Percentiles rank a stretch among this genome's conserved stretches.
phyloP scores from a whole-genome alignment of 2,797 vertebrate genomes.

The Schizopygopsis malacanthus region DNA sequence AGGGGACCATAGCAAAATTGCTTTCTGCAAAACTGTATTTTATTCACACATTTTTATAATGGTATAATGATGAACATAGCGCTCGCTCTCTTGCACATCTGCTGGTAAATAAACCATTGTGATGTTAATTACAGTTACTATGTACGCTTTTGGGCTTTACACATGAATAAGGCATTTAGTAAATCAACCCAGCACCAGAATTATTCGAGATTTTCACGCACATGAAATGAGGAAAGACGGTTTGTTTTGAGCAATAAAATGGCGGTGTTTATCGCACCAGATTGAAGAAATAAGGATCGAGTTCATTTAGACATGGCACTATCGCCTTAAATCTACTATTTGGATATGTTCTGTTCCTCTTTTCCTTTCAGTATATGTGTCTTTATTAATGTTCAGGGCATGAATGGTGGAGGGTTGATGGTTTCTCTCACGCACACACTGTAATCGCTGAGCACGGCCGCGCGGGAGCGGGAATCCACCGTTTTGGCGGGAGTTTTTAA shows the following conservation, averaged over 20 bases:
- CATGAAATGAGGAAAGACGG: conserved; percentile 49
- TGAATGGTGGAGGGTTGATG: conserved; percentile 65
- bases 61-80: conserved; percentile 74
- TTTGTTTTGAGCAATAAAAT: conserved; percentile 72
- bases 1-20: conserved; percentile 79
- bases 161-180: conserved; percentile 52
- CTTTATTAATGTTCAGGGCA: conserved; percentile 66
- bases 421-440: conserved; percentile 70
- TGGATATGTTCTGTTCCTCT: conserved; percentile 54
- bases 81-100: conserved; percentile 33
- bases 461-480: neutral
- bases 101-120: conserved; percentile 11
- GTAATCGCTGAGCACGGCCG: conserved; percentile 75
- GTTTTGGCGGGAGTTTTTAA: neutral
- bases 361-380: conserved; percentile 61
- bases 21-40: conserved; percentile 76
- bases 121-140: neutral
- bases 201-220: conserved; percentile 54
- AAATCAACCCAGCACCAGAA: conserved; percentile 40
- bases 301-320: conserved; percentile 61
- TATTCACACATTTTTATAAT: conserved; percentile 76
- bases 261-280: conserved; percentile 61
- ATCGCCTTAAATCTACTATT: conserved; percentile 72
- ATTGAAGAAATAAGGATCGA: conserved; percentile 46
- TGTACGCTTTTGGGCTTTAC: conserved; percentile 60